phyloP scores from a whole-genome alignment of 2,888 invertebrate species.

The Trichopoda pennipes region DNA sequence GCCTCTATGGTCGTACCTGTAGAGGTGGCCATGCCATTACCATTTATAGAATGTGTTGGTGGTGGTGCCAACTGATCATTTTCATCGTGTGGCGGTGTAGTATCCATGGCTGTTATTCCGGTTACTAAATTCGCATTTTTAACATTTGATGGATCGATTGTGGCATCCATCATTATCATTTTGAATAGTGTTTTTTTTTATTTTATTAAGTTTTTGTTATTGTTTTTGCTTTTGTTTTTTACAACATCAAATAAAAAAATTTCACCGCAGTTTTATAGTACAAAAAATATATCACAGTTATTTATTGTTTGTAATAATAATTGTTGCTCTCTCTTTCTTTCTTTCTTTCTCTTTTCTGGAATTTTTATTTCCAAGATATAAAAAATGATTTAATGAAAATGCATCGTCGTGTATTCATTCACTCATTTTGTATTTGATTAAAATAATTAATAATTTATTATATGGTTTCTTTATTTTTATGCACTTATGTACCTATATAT shows the following conservation, averaged over 20 bases:
- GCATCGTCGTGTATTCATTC: no score
- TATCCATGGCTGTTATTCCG: conserved; percentile 71
- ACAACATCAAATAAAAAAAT: not conserved
- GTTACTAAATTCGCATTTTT: conserved; percentile 73
- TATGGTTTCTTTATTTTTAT: conserved; percentile 34
- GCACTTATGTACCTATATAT: not conserved
- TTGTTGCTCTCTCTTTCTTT: conserved; percentile 14
- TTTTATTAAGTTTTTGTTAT: not conserved
- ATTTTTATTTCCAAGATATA: not conserved
- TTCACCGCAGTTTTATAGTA: not conserved
- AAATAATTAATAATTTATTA: conserved; percentile 7
- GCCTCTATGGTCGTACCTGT: conserved; percentile 58
- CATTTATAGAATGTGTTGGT: conserved; percentile 42
- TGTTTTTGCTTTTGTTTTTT: not conserved
- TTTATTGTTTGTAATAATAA: not conserved
- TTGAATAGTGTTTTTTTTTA: conserved; percentile 26
- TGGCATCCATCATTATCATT: conserved; percentile 79
- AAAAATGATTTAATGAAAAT: no score
- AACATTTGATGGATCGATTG: conserved; percentile 68
- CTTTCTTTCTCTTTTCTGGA: not conserved
- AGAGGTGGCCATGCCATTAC: not conserved
- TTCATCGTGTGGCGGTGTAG: conserved; percentile 70
- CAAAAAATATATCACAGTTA: conserved; percentile 46
- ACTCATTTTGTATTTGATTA: not conserved
- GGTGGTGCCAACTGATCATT: conserved; percentile 66